Base-by-base conservation (phyloP, 2,113 vertebrate species). In the Tautogolabrus adspersus region DNA sequence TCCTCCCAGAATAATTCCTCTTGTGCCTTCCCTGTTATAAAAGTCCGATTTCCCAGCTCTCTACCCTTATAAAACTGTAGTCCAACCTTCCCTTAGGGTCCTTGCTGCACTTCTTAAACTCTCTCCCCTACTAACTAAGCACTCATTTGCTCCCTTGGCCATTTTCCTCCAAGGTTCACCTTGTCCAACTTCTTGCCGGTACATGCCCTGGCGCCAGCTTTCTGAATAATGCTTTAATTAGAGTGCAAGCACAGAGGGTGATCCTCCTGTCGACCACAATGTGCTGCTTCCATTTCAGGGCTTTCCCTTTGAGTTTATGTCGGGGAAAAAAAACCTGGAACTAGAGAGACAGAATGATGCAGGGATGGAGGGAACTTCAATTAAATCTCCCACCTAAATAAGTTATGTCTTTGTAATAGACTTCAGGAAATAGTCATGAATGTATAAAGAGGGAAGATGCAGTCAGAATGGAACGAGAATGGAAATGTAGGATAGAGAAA, bases 361-460 rank as follows among this genome's bases (percentile, higher is more conserved):
- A 19, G 46, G 44, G 26, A 60, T 19, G 22, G 38, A 56, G 56
- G 59, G 1, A 30, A 70, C 6, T 71, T 66, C 65, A 82, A 78
- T 78, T 78, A 75, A 73, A 73, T 59, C 37, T 22, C 61, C 62
- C 46, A 40, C 51, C 58, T 79, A 42, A 79, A 82, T 74, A 72
- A 82, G 49, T 79, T 51, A 75, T 78, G 70, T 55, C 70, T 75
- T 59, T 75, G 21, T 75, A 68, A 88, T 84, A 70, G 80, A 84
- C 76, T 51, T 61, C 19, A 46, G 82, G 81, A 76, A 90, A 77
- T 59, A 82, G 59, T 77, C 77, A 88, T 88, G 77, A 90, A 89
- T 88, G 79, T 81, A 78, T 87, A 84, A 49, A 18, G 15, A 19
- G 47, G 47, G 18, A 49, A 19, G 62, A 56, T 70, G 60, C 58